A percentile compares a stretch with the other conserved stretches of the same genome.
These are phyloP conservation scores for Euplagia quadripunctaria DNA, from an alignment of 2,888 invertebrate genomes.

Conservation along the genomic window DNA sequence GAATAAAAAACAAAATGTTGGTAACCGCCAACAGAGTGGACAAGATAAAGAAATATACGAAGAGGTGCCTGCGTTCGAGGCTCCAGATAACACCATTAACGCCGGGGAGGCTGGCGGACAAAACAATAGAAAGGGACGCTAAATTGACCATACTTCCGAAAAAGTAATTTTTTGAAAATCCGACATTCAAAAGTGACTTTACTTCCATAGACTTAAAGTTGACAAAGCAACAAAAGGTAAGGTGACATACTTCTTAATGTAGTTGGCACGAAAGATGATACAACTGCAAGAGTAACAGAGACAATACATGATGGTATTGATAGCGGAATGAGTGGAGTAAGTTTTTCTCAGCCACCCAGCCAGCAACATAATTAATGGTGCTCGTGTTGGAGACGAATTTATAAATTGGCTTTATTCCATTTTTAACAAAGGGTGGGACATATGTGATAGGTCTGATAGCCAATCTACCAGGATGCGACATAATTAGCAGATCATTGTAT, in stretches of 20 bases:
- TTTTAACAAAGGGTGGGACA: slow-evolving; percentile 77
- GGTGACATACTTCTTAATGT: slow-evolving; percentile 36
- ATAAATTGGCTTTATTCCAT: slow-evolving; percentile 85
- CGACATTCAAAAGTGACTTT: slow-evolving; percentile 36
- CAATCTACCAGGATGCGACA: slow-evolving; percentile 66
- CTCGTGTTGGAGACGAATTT: slow-evolving; percentile 86
- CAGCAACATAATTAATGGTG: slow-evolving; percentile 88
- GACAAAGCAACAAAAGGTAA: slow-evolving; percentile 18
- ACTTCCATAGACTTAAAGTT: slow-evolving; percentile 31
- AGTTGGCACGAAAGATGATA: slow-evolving; percentile 34
- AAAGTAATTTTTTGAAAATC: slow-evolving; percentile 34
- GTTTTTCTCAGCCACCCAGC: slow-evolving; percentile 87
- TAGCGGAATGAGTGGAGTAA: slow-evolving; percentile 86
- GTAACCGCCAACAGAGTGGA: slow-evolving; percentile 82
- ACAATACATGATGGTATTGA: slow-evolving; percentile 80
- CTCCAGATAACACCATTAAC: slow-evolving; percentile 87
- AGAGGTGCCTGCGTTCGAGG: slow-evolving; percentile 86
- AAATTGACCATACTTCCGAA: slow-evolving; percentile 45
- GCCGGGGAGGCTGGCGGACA: slow-evolving; percentile 79
- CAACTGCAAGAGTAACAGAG: slow-evolving; percentile 70
- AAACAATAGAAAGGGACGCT: slow-evolving; percentile 80
- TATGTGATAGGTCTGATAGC: slow-evolving; percentile 75
- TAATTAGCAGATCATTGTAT: slow-evolving; percentile 59
- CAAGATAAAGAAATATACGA: slow-evolving; percentile 87
- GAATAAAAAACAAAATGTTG: slow-evolving; percentile 79